Base-by-base conservation (phyloP, 2,888 invertebrate genomes). In the Ligdia adustata region DNA sequence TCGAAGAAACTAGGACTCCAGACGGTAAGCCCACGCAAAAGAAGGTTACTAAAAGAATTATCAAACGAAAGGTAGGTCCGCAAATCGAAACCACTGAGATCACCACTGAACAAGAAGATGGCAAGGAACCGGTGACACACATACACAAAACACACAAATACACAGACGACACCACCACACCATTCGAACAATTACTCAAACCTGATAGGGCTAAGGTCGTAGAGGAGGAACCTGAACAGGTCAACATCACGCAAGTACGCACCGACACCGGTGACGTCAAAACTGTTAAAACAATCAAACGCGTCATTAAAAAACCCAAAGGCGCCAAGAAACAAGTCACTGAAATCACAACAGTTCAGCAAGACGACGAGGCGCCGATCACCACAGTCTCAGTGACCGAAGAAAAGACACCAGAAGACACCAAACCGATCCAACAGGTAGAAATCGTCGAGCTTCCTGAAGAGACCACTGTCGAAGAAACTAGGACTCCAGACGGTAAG, bases 341-440 rank as follows among this genome's bases (percentile, higher is more conserved):
- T 1, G 84, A 83, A 66, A 82, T 82, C 15, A 71, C 81, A 2
- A 90, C 89, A 9, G 70, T 82, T 52, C 76, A 53, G 65, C 82
- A 72, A 60, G 69, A 84, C 69, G 83, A 82, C 40, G 73, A 83
- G 54, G 51, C 60, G 22, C 72, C 72, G 3, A 63, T 69, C 52
- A 72, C 72, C 0, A 72, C 73, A 4, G 71, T 75, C 5, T 62
- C 46, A 45, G 41, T 58, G 1, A 26, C 31, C 0, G 58, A 60
- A 40, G 41, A 43, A 9, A 31, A 32, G 20, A 68, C 59, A 16
- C 56, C 72, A 28, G 64, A 72, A 56, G 57, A 66, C 4, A 39
- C 33, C 0, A 16, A 63, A 60, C 57, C 62, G 0, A 39, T 29
- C 0, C 16, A 63, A 60, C 57, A 61, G 0, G 60, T 69, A 2